These are phyloP conservation scores for Tuta absoluta DNA, from an alignment of 2,888 invertebrate genomes.

Conservation along the genomic window DNA sequence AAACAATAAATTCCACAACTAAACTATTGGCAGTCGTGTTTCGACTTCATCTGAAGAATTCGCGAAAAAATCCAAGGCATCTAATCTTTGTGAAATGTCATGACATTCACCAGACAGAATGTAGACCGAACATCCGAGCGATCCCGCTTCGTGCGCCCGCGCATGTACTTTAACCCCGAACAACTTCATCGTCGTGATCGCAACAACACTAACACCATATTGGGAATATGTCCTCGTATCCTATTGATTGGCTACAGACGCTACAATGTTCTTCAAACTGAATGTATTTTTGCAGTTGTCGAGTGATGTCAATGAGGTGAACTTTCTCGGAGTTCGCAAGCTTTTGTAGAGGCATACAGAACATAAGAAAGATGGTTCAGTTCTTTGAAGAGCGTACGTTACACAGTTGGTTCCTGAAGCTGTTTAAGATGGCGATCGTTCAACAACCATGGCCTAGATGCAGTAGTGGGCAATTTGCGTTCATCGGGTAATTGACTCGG, in stretches of 20 bases:
- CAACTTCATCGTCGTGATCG: slow-evolving; percentile 66
- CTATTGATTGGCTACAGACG: slow-evolving; percentile 18
- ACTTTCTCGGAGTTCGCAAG: neutral
- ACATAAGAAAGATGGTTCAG: neutral
- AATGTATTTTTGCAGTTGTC: neutral
- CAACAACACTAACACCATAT: slow-evolving; percentile 49
- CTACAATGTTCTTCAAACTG: slow-evolving; percentile 9
- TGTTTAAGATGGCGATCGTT: too few species aligned
- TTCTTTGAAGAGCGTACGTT: too few species aligned
- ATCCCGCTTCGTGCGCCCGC: slow-evolving; percentile 13
- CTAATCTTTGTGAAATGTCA: neutral
- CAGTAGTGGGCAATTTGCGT: too few species aligned
- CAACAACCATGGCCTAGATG: too few species aligned
- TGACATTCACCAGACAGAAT: slow-evolving; percentile 17
- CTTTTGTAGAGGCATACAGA: neutral
- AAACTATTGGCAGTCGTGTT: too few species aligned
- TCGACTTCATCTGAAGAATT: neutral
- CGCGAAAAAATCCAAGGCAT: neutral
- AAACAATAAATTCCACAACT: too few species aligned
- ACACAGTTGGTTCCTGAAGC: too few species aligned
- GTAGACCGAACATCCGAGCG: slow-evolving; percentile 9
- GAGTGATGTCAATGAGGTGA: neutral
- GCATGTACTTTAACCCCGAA: slow-evolving; percentile 34
- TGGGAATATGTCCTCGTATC: slow-evolving; percentile 20
- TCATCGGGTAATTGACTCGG: too few species aligned